Base-by-base conservation (phyloP, 2,888 invertebrate genomes). In the Acronicta psi region DNA sequence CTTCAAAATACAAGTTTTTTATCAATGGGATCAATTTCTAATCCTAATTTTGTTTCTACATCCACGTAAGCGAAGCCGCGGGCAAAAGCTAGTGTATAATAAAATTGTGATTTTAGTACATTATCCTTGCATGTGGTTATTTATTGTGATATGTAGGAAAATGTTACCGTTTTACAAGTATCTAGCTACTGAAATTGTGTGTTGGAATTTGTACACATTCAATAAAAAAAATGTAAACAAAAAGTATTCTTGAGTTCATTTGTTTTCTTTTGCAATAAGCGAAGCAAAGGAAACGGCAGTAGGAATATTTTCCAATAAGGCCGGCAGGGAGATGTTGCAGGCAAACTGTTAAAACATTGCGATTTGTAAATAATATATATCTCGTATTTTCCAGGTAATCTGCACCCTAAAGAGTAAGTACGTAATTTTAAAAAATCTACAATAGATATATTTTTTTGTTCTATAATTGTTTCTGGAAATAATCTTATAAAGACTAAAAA, bases 281-380 rank as follows among this genome's bases (percentile, higher is more conserved):
- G 77, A 72, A 76, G 79, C 77, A 75, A 76, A 84, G 83, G 85
- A 86, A 88, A 82, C 78, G 74, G 77, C 85, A 82, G 77, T 81
- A 73, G 75, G 80, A 82, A 79, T 58, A 75, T 83, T 87, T 90
- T 90, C 79, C 89, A 91, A 91, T 91, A 91, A 88, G 83, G 75
- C 75, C 80, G 80, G 84, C 84, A 80, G 78, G 80, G 66, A 58
- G 43, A 80, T 83, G 91, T 77, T 45, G 74, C 81, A 62, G 85
- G 2, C 8, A 47, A 40, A 57, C 20, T 65, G 20, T 9, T 5
- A 50, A 45, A 37, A 37, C 5, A 25, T 18, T n/a, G 13, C 20
- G 5, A 14, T 14, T 29, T 9, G 0, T 2, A 13, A 54, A 18
- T 10, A n/a, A 17, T 38, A 17, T 10, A 1, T 10, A 29, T 11